Conservation (phyloP, 2,888 invertebrate species). For the Phymatocera aterrima region DNA sequence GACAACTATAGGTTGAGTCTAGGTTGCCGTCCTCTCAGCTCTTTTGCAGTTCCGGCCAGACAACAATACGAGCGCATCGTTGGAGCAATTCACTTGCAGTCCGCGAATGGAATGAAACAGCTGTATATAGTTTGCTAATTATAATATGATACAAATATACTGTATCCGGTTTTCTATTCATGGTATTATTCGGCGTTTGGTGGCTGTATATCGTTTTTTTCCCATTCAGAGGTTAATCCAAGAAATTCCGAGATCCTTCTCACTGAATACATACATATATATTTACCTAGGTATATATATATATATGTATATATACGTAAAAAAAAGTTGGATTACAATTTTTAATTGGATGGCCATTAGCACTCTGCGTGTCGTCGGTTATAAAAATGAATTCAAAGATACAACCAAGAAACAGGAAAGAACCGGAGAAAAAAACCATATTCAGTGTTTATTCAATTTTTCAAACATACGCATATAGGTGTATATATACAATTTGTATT, state of each 20-base stretch:
- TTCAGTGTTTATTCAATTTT: constrained; percentile 9
- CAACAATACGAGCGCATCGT: constrained; percentile 36
- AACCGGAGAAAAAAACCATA: too few species aligned
- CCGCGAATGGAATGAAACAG: background rate
- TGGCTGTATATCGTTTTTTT: too few species aligned
- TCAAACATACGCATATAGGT: too few species aligned
- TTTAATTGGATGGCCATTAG: constrained; percentile 29
- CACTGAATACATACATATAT: too few species aligned
- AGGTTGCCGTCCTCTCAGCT: too few species aligned
- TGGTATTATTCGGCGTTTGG: too few species aligned
- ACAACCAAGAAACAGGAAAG: too few species aligned
- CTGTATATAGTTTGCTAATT: constrained; percentile 10
- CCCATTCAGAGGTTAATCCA: too few species aligned
- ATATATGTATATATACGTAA: too few species aligned
- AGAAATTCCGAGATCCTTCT: too few species aligned
- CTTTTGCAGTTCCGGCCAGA: constrained; percentile 29
- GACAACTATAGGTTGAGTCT: constrained; percentile 20
- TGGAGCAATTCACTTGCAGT: constrained; percentile 10
- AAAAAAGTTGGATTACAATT: constrained; percentile 14
- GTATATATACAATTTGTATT: background rate
- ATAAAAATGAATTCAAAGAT: constrained; percentile 19
- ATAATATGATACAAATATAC: too few species aligned
- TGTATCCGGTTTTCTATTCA: constrained; percentile 5
- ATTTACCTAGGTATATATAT: too few species aligned
- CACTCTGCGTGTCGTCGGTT: constrained; percentile 4